Base-by-base conservation (phyloP, 2,113 vertebrate species). In the Eptatretus burgeri region DNA sequence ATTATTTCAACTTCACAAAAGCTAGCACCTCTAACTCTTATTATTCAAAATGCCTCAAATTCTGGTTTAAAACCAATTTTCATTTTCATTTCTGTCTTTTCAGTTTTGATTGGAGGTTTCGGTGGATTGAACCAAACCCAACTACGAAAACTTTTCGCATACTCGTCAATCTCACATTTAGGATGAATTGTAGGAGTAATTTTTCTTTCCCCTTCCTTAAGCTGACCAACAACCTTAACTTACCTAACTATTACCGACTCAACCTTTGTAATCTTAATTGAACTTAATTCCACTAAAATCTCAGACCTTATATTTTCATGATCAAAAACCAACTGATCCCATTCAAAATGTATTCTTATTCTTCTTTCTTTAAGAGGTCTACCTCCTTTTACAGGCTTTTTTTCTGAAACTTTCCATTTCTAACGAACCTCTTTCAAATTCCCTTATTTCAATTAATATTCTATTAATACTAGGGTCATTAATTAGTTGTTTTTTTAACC, bases 61-160 rank as follows among this genome's bases (percentile, higher is more conserved):
- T n/a, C n/a, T n/a, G n/a, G n/a, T n/a, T 0, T 9, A 51, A 0
- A 62, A 67, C 2, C 5, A 51, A 19, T 49, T 0, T 10, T 72
- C 0, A 1, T 72, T 0, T 14, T 27, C 1, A 0, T 1, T 0
- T 2, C 69, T 2, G 68, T 66, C 0, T 0, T 73, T 0, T 73
- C 67, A 1, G 13, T 64, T 0, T 1, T 68, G 0, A 0, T 67
- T 0, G 66, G 70, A 0, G 72, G 72, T 0, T 73, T 71, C 64
- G 67, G 68, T 0, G 69, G 71, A 0, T 1, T 74, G 2, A 75
- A 73, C 2, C 71, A 76, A 67, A 75, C 70, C 0, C 71, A 75
- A 8, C 7, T 68, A 1, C 63, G 69, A 14, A 76, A 75, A 67
- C 67, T 71, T 1, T 4, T 73, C 19, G 73, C 69, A 1, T 75